phyloP scores from a whole-genome alignment of 1,140 invertebrate species.

The Cydia splendana region DNA sequence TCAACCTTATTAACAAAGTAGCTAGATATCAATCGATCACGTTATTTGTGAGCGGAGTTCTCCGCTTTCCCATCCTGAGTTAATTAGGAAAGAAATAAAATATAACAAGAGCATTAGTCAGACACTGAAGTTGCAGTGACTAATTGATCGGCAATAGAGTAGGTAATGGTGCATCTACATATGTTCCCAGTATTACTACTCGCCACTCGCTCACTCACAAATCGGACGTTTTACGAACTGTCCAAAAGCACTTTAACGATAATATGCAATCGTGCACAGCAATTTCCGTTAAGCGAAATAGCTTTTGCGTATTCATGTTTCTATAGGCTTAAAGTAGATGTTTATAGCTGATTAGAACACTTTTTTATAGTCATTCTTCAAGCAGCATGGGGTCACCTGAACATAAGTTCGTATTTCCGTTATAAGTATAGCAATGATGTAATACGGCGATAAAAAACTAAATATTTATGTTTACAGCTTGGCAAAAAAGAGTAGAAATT shows the following conservation, averaged over 20 bases:
- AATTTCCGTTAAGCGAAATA: conserved; percentile 6
- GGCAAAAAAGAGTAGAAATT: too few relatives aligned
- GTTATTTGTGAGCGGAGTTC: conserved; percentile 33
- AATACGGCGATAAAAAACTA: not conserved
- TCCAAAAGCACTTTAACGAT: conserved; percentile 19
- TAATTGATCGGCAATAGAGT: conserved; percentile 60
- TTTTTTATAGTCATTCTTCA: conserved; percentile 14
- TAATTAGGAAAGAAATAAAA: conserved; percentile 61
- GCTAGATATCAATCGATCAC: conserved; percentile 11
- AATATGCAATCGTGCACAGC: conserved; percentile 12
- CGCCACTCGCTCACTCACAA: not conserved
- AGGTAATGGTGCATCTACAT: conserved; percentile 44
- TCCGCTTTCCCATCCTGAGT: conserved; percentile 43
- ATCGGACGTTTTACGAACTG: conserved; percentile 16
- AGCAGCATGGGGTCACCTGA: conserved; percentile 6
- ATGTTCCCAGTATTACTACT: conserved; percentile 37
- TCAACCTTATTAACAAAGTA: not conserved
- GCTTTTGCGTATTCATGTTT: conserved; percentile 3
- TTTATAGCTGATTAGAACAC: conserved; percentile 14
- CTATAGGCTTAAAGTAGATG: conserved; percentile 15
- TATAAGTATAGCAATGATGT: not conserved
- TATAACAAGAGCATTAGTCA: conserved; percentile 51
- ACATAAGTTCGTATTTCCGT: conserved; percentile 12
- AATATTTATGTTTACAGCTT: conserved; percentile 5
- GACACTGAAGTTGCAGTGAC: conserved; percentile 50